Base-by-base conservation (phyloP, 2,888 invertebrate species). In the Panopea generosa region DNA sequence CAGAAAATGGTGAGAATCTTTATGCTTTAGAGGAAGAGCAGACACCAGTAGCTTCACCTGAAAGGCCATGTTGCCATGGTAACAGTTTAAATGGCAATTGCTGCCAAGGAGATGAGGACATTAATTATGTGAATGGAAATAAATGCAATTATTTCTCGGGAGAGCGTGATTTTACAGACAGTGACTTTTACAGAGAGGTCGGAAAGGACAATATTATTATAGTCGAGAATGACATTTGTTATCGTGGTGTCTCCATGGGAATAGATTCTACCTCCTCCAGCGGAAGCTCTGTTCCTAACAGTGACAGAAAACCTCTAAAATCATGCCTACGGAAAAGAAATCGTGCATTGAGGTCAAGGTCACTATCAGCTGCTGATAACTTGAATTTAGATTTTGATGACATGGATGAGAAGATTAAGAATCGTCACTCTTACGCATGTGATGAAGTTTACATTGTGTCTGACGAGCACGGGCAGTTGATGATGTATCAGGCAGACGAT, bases 371-470 rank as follows among this genome's bases (percentile, higher is more conserved):
- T 55, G 75, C 87, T 14, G 85, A 86, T 62, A 74, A 71, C 47
- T 77, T 79, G 67, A 81, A 77, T 59, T 65, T 84, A 60, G 79
- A 69, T 52, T 82, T 83, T 63, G 77, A 82, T 47, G 77, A 75
- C 24, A 69, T 81, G 20, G 60, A 74, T 33, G 72, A 72, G 38
- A 86, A 85, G 43, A 82, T 86, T 22, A 84, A 82, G 56, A 59
- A 89, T 61, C 85, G 90, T 4, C 86, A 90, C 65, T 89, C 89
- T 7, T 88, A 87, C 52, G 90, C 87, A 6, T 90, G 89, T 77
- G 90, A 90, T 59, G 87, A 89, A 18, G 84, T 87, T 27, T 86
- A 87, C 73, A 83, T 84, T 3, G 72, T 85, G 24, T 76, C 83
- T 4, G 86, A 84, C 33, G 84, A 84, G 40, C 69, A 77, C 18